Conservation (phyloP, 2,113 vertebrate genomes). For the Nannobrachium achirus region DNA sequence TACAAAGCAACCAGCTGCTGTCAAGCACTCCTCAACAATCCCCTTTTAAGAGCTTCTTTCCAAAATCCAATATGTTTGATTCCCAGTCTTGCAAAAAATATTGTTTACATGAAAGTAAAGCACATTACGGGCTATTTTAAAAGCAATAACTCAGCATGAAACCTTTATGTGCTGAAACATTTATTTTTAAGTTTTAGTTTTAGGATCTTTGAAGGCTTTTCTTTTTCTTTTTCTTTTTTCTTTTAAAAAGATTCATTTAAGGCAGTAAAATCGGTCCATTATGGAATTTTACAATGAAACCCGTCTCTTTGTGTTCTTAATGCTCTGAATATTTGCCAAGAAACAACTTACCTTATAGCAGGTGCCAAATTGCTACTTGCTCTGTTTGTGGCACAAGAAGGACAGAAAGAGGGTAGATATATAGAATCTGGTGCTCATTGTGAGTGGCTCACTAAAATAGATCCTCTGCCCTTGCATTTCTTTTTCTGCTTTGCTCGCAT, state of each 20-base stretch:
- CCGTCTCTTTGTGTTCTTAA: background rate
- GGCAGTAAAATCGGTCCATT: too few relatives aligned
- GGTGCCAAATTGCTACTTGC: constrained; percentile 30
- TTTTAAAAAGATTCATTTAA: too few relatives aligned
- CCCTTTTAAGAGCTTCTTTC: background rate
- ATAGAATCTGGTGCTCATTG: constrained; percentile 68
- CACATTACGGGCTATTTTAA: too few relatives aligned
- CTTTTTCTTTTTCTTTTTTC: too few relatives aligned
- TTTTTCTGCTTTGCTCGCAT: constrained; percentile 34
- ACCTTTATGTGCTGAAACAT: too few relatives aligned
- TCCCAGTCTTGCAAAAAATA: too few relatives aligned
- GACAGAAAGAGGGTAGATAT: constrained; percentile 65
- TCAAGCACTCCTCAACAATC: background rate
- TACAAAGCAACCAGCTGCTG: constrained; percentile 12
- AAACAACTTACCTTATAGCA: constrained; percentile 60
- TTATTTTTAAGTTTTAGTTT: too few relatives aligned
- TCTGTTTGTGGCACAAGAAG: constrained; percentile 53
- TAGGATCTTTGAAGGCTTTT: too few relatives aligned
- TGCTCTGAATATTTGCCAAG: background rate
- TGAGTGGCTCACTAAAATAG: constrained; percentile 79
- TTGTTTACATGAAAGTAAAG: too few relatives aligned
- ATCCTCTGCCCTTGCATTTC: constrained; percentile 63
- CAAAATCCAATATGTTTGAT: too few relatives aligned
- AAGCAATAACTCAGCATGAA: too few relatives aligned
- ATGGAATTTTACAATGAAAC: background rate